Conservation (phyloP, 1,140 invertebrate species). For the Eulimnadia texana region DNA sequence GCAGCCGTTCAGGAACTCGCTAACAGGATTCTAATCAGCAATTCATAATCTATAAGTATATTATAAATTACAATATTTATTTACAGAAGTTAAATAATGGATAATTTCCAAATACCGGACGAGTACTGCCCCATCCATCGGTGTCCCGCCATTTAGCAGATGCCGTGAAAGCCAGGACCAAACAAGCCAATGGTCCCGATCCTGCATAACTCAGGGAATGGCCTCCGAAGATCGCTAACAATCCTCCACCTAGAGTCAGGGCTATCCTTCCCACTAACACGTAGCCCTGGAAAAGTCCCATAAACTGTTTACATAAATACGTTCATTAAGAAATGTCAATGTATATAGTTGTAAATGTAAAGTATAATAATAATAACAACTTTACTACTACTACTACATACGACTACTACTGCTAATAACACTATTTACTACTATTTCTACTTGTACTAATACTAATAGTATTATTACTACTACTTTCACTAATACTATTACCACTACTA, state of each 20-base stretch:
- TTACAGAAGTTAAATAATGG: not conserved
- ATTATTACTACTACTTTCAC: too few species aligned
- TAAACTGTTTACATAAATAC: not conserved
- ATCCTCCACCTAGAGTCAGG: slow-evolving; percentile 29
- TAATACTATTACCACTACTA: too few species aligned
- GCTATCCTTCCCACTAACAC: slow-evolving; percentile 22
- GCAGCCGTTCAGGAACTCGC: slow-evolving; percentile 17
- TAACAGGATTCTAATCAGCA: slow-evolving; percentile 6
- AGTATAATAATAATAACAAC: too few species aligned
- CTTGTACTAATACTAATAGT: too few species aligned
- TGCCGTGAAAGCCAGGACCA: slow-evolving; percentile 33
- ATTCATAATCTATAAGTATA: not conserved
- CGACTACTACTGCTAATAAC: too few species aligned
- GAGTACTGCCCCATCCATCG: not conserved
- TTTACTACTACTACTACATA: too few species aligned
- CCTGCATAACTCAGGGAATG: slow-evolving; percentile 28
- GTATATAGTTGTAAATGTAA: too few species aligned
- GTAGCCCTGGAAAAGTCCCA: not conserved
- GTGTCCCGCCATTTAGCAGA: slow-evolving; percentile 13
- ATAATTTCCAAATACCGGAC: not conserved
- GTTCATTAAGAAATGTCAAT: slow-evolving; percentile 19
- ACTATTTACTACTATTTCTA: too few species aligned
- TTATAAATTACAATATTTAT: not conserved
- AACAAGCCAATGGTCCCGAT: slow-evolving; percentile 31
- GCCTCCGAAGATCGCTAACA: slow-evolving; percentile 36